Evolutionary conservation across 2,888 invertebrate species (phyloP), one percentile per base, ranked within the genome.

Genomic region (Desoria tigrina): DNA sequence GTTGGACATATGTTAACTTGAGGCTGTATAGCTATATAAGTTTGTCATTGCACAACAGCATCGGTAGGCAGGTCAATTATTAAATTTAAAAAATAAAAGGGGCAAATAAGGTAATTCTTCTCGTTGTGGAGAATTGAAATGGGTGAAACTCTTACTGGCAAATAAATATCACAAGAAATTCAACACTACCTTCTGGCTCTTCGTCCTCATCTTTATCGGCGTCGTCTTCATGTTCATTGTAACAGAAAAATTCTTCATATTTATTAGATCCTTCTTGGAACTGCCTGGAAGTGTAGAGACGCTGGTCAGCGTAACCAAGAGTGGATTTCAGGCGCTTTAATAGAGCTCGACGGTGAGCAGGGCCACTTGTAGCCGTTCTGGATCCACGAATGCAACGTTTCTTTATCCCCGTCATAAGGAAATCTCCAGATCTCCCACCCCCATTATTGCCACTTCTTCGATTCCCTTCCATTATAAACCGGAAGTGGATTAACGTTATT

Each of bases 181-280:
- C 39, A 39, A 16, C 16, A 11, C 9, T 55, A 55, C 55, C 57
- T 39, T 57, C 23, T 3, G 57, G 57, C 14, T 42, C 57, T 42
- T 55, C 2, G 23, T 87, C 87, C 77, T 89, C 87, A 77, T 84
- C 1, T 86, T 84, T 62, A 0, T 89, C 88, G 74, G 91, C 90
- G 71, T 92, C 92, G 66, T 90, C 92, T 72, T 92, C 92, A 65
- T 90, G 90, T 77, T 92, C 91, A 26, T 92, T 91, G 78, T 93
- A 93, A 71, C 89, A 89, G 11, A 93, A 89, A 81, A 93, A 93
- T 81, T 93, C 93, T 78, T 93, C 92, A 0, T 90, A 90, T 78
- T 92, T 92, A 74, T 92, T 92, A 0, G 92, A 74, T 1, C 75
- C 73, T 59, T 75, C 75, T 23, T 72, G 73, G 45, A 75, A 75